Evolutionary conservation across 37 sponge, comb jelly and placozoan species (phyloP).

Genomic region (Halichondria panicea): DNA sequence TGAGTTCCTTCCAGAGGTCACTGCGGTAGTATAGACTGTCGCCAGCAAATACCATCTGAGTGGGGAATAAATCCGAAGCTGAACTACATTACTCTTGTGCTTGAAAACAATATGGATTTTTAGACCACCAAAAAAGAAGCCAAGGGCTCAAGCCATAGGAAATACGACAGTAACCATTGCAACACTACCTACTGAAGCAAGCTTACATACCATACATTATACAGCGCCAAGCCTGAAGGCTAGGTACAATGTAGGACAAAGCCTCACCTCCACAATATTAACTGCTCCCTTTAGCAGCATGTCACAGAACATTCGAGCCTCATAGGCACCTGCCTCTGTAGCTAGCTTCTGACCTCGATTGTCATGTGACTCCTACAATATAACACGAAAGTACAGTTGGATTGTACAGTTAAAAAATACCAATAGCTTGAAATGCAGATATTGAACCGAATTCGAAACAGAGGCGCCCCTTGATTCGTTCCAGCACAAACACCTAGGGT

Average conservation of each 20-base stretch:
- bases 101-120: too few relatives aligned
- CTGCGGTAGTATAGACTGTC: conserved; percentile 24
- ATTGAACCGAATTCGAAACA: too few relatives aligned
- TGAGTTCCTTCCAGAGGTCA: conserved; percentile 37
- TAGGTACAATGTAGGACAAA: too few relatives aligned
- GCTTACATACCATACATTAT: too few relatives aligned
- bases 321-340: conserved; percentile 64
- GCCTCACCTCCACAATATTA: conserved; percentile 62
- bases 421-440: not conserved
- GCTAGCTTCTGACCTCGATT: conserved; percentile 53
- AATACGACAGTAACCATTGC: too few relatives aligned
- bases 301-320: conserved; percentile 66
- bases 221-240: too few relatives aligned
- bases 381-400: too few relatives aligned
- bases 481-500: too few relatives aligned
- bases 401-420: not conserved
- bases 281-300: conserved; percentile 80
- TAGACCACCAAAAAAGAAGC: too few relatives aligned
- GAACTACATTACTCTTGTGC: not conserved
- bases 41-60: conserved; percentile 24
- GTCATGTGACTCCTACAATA: conserved; percentile 51
- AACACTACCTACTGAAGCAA: too few relatives aligned
- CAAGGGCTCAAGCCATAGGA: too few relatives aligned
- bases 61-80: not conserved
- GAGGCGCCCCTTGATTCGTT: too few relatives aligned